Conservation (phyloP, 2,888 invertebrate species). For the Trissonchulus sp. region DNA sequence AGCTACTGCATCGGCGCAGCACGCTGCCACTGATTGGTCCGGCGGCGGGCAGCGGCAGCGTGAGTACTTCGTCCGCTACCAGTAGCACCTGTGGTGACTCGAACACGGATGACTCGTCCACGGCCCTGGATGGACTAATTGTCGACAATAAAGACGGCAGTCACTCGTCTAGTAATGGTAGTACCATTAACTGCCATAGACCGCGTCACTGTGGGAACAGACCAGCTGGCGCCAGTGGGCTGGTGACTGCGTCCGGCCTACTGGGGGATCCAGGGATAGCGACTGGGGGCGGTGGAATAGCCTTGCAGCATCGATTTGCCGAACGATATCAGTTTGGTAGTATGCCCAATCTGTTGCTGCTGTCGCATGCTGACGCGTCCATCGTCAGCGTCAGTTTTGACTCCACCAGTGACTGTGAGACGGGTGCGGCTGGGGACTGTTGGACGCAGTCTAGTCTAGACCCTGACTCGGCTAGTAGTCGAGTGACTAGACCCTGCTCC, state of each 20-base stretch:
- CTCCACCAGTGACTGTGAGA: too few species aligned
- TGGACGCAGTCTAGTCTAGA: background rate
- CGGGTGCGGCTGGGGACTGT: background rate
- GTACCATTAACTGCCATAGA: background rate
- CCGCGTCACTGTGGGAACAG: background rate
- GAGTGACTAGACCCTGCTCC: background rate
- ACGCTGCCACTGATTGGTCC: background rate
- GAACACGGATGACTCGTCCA: background rate
- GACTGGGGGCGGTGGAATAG: background rate
- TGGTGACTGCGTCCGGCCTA: background rate
- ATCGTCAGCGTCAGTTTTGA: too few species aligned
- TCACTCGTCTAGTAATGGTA: background rate
- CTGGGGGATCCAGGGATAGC: background rate
- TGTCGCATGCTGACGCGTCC: background rate
- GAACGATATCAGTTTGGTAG: background rate
- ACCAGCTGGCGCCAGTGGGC: background rate
- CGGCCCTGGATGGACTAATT: background rate
- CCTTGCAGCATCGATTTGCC: background rate
- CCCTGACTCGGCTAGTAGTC: background rate
- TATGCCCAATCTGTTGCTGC: background rate
- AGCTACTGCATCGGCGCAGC: background rate
- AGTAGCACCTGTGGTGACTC: background rate
- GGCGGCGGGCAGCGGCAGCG: too few species aligned
- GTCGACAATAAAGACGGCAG: background rate
- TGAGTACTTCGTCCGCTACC: too few species aligned